Evolutionary conservation across 1,140 invertebrate genomes (phyloP).

Genomic region (Centruroides sculpturatus): DNA sequence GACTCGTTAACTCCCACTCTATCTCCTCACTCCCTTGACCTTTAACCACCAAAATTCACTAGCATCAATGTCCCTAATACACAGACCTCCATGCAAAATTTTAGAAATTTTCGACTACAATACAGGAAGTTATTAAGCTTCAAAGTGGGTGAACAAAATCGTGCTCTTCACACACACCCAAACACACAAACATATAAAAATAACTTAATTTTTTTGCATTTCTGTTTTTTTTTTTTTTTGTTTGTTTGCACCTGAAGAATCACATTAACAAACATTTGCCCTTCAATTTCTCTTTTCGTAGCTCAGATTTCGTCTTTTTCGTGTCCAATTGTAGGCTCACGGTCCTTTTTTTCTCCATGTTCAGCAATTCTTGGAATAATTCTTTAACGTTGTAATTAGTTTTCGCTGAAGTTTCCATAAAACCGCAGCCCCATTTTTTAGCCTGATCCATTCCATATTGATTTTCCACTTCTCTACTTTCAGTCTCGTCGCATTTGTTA

Average conservation of each 20-base stretch:
- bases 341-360: constrained; percentile 90
- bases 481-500: constrained; percentile 90
- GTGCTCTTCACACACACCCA: too few relatives aligned
- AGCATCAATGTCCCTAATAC: too few relatives aligned
- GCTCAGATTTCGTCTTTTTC: constrained; percentile 44
- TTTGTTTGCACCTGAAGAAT: background rate
- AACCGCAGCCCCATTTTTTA: constrained; percentile 55
- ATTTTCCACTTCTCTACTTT: constrained; percentile 60
- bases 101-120: too few relatives aligned
- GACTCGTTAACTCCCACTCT: too few relatives aligned
- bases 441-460: constrained; percentile 74
- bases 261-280: constrained; percentile 33
- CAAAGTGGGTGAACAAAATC: too few relatives aligned
- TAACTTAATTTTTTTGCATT: too few relatives aligned
- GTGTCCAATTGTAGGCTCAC: constrained; percentile 85
- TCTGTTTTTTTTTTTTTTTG: background rate
- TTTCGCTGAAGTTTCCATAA: constrained; percentile 98
- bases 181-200: too few relatives aligned
- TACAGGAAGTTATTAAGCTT: too few relatives aligned
- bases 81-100: too few relatives aligned
- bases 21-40: too few relatives aligned
- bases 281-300: constrained; percentile 37
- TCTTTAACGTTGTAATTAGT: constrained; percentile 98
- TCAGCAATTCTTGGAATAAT: constrained; percentile 59
- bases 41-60: too few relatives aligned